phyloP scores from a whole-genome alignment of 2,888 invertebrate species.

The Limenitis camilla region DNA sequence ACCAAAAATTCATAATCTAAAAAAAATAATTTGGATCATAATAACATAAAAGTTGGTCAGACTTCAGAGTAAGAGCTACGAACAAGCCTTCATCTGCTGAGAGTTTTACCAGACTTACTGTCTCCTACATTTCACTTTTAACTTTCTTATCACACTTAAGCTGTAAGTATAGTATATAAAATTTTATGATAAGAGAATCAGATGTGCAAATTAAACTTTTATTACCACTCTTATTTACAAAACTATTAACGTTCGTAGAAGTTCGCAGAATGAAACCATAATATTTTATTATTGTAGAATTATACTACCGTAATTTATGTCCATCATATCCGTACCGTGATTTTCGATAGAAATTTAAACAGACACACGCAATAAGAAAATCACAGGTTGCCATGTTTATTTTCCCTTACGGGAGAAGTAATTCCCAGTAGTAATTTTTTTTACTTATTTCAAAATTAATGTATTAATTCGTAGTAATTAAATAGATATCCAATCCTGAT shows the following conservation, averaged over 20 bases:
- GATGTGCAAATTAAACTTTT: slow-evolving; percentile 2
- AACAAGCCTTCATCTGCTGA: not conserved
- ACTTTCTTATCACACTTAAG: not conserved
- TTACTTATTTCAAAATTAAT: too few relatives aligned
- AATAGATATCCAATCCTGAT: too few relatives aligned
- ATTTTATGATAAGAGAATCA: not conserved
- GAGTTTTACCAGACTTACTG: slow-evolving; percentile 7
- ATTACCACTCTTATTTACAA: not conserved
- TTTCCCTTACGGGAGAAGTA: too few relatives aligned
- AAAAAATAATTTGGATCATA: too few relatives aligned
- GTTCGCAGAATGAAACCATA: not conserved
- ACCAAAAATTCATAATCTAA: too few relatives aligned
- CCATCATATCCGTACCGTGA: too few relatives aligned
- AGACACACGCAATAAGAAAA: too few relatives aligned
- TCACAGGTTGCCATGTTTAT: too few relatives aligned
- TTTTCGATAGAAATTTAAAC: too few relatives aligned
- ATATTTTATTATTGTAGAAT: not conserved
- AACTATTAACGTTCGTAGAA: slow-evolving; percentile 2
- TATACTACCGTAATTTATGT: not conserved
- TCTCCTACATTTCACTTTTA: slow-evolving; percentile 1
- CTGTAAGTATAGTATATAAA: not conserved
- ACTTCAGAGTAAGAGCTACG: not conserved
- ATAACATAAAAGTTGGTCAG: too few relatives aligned
- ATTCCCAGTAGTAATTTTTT: too few relatives aligned
- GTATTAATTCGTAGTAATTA: too few relatives aligned